Conservation (phyloP, 2,888 invertebrate species). For the Drosophila villosipedis region DNA sequence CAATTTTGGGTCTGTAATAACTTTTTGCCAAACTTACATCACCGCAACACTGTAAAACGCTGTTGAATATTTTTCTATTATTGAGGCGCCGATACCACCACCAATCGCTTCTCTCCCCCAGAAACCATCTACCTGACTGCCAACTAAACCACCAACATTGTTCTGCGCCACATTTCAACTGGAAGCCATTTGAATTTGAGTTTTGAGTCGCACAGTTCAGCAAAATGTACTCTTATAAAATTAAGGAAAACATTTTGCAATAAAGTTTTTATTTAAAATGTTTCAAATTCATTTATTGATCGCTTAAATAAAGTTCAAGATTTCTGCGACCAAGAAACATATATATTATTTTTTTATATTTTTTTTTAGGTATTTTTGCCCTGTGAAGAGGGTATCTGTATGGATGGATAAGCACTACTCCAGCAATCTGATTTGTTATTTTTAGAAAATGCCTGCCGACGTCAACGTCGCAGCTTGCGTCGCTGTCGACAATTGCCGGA, state of each 20-base stretch:
- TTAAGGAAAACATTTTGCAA: neutral
- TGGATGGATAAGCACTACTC: neutral
- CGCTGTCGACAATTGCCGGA: slow-evolving; percentile 60
- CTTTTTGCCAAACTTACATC: slow-evolving; percentile 68
- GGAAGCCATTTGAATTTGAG: slow-evolving; percentile 30
- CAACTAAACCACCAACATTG: neutral
- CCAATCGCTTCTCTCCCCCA: neutral
- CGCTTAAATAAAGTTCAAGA: neutral
- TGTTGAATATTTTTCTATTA: slow-evolving; percentile 78
- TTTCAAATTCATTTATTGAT: neutral
- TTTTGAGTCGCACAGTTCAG: slow-evolving; percentile 24
- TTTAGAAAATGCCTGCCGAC: slow-evolving; percentile 61
- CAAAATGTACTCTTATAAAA: neutral
- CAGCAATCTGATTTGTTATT: slow-evolving; percentile 45
- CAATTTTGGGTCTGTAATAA: slow-evolving; percentile 53
- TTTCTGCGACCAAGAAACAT: neutral
- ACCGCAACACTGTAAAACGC: slow-evolving; percentile 76
- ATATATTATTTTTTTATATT: neutral
- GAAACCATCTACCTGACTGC: neutral
- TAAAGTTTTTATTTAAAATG: slow-evolving; percentile 5
- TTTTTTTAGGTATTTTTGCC: neutral
- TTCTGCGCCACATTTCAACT: slow-evolving; percentile 23
- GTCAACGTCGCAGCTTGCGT: slow-evolving; percentile 32
- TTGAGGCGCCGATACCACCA: slow-evolving; percentile 37
- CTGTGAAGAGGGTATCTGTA: neutral